These are phyloP conservation scores for Phalera bucephala DNA, from an alignment of 2,888 invertebrate species.

Conservation along the genomic window DNA sequence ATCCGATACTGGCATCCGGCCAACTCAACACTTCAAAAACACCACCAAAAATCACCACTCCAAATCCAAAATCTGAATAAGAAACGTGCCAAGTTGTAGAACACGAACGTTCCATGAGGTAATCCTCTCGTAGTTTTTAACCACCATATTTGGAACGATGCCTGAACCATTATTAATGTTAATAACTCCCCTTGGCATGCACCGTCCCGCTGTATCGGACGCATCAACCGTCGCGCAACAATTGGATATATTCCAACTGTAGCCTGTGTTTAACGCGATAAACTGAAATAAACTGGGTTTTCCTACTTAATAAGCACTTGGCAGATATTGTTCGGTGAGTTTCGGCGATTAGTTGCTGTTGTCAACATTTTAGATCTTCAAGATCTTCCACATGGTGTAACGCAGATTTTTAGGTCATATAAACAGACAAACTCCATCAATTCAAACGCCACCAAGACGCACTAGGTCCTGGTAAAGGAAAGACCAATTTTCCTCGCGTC, in stretches of 20 bases:
- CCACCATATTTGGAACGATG: conserved; percentile 28
- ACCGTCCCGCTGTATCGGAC: background rate
- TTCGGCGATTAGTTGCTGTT: conserved; percentile 22
- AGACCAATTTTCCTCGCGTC: too few relatives aligned
- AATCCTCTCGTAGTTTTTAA: conserved; percentile 6
- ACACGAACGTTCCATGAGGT: conserved; percentile 5
- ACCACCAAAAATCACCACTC: too few relatives aligned
- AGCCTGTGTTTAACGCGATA: too few relatives aligned
- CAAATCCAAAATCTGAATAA: background rate
- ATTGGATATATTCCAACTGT: too few relatives aligned
- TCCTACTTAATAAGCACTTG: conserved; percentile 41
- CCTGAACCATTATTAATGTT: conserved; percentile 31
- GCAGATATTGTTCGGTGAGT: conserved; percentile 24
- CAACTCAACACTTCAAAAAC: too few relatives aligned
- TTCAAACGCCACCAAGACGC: too few relatives aligned
- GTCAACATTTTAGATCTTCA: conserved; percentile 15
- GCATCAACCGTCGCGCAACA: conserved; percentile 16
- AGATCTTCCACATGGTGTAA: too few relatives aligned
- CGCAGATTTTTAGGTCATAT: too few relatives aligned
- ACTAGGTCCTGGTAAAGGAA: too few relatives aligned
- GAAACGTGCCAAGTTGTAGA: background rate
- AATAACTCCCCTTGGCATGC: conserved; percentile 14
- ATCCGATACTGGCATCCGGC: too few relatives aligned
- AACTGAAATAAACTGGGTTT: conserved; percentile 44
- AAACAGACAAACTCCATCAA: too few relatives aligned